These are phyloP conservation scores for Oreotrochilus melanogaster DNA, from an alignment of 2,113 vertebrate genomes.

Conservation along the genomic window DNA sequence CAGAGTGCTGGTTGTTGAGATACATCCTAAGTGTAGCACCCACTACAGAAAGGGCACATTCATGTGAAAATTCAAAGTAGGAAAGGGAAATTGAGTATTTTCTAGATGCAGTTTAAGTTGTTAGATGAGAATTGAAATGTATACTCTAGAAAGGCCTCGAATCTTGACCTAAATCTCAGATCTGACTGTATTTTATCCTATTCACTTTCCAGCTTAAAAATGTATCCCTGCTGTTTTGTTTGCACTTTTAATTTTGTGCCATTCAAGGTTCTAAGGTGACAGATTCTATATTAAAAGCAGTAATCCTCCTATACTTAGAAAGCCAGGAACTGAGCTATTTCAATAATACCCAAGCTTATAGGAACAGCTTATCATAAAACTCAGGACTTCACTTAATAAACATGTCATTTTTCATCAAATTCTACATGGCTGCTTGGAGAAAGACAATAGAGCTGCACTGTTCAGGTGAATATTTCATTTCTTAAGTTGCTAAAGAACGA, in stretches of 20 bases:
- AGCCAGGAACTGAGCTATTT: neutral
- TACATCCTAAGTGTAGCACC: neutral
- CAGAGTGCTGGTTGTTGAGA: neutral
- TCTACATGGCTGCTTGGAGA: neutral
- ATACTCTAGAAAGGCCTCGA: neutral
- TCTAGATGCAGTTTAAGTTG: neutral
- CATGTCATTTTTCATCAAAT: conserved; percentile 10
- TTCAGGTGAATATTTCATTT: conserved; percentile 37
- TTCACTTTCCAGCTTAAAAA: neutral
- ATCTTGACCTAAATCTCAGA: neutral
- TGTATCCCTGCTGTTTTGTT: neutral
- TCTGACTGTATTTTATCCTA: neutral
- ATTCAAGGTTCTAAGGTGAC: neutral
- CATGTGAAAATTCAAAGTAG: neutral
- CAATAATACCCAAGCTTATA: neutral
- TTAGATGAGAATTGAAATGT: neutral
- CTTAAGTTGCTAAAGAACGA: neutral
- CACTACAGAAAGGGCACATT: neutral
- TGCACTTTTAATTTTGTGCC: neutral
- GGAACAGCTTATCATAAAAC: conserved; percentile 32
- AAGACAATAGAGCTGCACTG: conserved; percentile 4
- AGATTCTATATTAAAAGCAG: conserved; percentile 19
- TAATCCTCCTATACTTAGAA: conserved; percentile 2
- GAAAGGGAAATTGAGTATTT: neutral
- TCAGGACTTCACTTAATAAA: neutral